phyloP scores from a whole-genome alignment of 1,140 invertebrate species.

The Drosophila bipectinata region DNA sequence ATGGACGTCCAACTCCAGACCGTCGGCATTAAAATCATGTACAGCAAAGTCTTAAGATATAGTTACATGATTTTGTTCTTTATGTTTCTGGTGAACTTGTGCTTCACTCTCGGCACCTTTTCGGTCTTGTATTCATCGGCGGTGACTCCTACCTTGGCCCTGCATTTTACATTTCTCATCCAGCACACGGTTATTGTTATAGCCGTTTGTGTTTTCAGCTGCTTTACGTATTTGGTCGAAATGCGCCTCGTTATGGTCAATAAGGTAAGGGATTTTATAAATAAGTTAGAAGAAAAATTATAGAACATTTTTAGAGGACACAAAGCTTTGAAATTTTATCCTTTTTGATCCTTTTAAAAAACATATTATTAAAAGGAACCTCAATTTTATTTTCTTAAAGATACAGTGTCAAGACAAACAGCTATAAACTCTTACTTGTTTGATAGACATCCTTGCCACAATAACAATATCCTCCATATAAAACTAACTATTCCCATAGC shows the following conservation, averaged over 20 bases:
- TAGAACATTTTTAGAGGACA: too few relatives aligned
- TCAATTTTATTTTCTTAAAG: too few relatives aligned
- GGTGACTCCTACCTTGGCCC: constrained; percentile 49
- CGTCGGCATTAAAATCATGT: constrained; percentile 78
- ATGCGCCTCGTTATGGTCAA: constrained; percentile 75
- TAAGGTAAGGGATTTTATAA: constrained; percentile 58
- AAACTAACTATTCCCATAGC: constrained; percentile 1
- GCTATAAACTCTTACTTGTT: too few relatives aligned
- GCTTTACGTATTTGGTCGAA: constrained; percentile 74
- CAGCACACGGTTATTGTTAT: constrained; percentile 77
- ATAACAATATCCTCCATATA: background rate
- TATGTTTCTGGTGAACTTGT: constrained; percentile 56
- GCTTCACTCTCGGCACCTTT: constrained; percentile 64
- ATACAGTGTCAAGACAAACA: too few relatives aligned
- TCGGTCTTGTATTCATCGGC: constrained; percentile 54
- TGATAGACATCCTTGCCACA: too few relatives aligned
- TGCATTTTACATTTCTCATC: constrained; percentile 72
- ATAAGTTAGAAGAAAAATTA: background rate
- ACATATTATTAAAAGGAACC: too few relatives aligned
- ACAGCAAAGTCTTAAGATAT: constrained; percentile 74
- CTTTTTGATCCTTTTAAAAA: too few relatives aligned
- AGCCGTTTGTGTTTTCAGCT: constrained; percentile 62
- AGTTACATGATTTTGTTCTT: constrained; percentile 61
- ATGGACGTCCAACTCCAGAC: constrained; percentile 68
- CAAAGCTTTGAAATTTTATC: too few relatives aligned